Conservation (phyloP, 2,113 vertebrate genomes). For the Oreotragus oreotragus region DNA sequence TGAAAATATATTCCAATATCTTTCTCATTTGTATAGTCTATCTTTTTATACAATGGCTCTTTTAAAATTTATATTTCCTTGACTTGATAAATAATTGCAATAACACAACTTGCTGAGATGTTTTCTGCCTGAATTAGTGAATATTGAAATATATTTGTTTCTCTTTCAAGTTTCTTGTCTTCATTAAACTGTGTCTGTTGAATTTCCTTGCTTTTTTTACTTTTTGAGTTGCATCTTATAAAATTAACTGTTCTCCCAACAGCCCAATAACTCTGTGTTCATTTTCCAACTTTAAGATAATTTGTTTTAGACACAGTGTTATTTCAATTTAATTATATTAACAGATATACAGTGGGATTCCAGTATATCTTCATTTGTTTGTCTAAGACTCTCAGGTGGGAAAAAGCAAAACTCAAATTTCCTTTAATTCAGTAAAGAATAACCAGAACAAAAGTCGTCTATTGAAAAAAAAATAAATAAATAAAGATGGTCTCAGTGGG, state of each 20-base stretch:
- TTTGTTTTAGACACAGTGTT: not conserved
- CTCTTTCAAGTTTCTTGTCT: conserved; percentile 31
- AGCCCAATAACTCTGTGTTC: not conserved
- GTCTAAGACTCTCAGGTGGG: not conserved
- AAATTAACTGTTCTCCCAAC: not conserved
- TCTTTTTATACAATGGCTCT: not conserved
- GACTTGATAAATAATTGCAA: conserved; percentile 25
- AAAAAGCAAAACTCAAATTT: not conserved
- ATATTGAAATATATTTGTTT: conserved; percentile 26
- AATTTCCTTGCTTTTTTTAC: not conserved
- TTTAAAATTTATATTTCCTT: not conserved
- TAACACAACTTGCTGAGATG: not conserved
- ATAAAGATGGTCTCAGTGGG: not conserved
- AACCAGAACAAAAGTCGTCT: not conserved
- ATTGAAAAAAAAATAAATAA: not conserved
- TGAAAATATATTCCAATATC: not conserved
- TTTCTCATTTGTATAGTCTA: not conserved
- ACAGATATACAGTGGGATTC: not conserved
- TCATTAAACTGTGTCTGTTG: conserved; percentile 3
- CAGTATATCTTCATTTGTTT: not conserved
- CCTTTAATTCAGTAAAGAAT: not conserved
- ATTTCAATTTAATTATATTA: not conserved
- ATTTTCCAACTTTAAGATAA: not conserved
- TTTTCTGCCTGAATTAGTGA: conserved; percentile 44
- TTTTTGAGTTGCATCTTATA: conserved; percentile 27